These are phyloP conservation scores for Chaetodon trifascialis DNA, from an alignment of 2,113 vertebrate genomes.

Conservation along the genomic window DNA sequence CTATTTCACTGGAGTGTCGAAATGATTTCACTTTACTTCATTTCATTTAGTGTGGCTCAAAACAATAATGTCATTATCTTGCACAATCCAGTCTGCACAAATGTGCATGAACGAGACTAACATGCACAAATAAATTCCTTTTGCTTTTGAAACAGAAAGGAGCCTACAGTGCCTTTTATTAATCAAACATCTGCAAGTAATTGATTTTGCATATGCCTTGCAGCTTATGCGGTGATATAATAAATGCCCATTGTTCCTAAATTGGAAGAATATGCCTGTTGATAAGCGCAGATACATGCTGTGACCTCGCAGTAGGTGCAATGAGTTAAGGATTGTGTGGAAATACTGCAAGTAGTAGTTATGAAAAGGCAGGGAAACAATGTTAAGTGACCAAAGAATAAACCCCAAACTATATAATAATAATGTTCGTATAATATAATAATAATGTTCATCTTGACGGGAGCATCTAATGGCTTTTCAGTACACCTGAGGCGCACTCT, in stretches of 20 bases:
- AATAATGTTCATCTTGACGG: constrained; percentile 12
- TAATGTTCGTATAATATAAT: background rate
- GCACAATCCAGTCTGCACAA: constrained; percentile 1
- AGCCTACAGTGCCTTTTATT: background rate
- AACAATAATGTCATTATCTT: background rate
- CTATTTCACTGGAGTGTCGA: background rate
- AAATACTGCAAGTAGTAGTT: background rate
- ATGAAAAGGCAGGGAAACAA: background rate
- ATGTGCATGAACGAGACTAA: background rate
- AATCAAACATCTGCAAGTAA: constrained; percentile 25
- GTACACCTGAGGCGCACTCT: constrained; percentile 27
- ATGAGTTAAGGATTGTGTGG: background rate
- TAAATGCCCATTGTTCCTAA: constrained; percentile 5
- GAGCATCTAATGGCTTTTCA: constrained; percentile 13
- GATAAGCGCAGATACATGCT: background rate
- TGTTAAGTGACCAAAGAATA: background rate
- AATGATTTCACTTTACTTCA: background rate
- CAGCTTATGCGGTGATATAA: background rate
- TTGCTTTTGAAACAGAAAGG: constrained; percentile 1
- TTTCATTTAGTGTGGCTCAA: background rate
- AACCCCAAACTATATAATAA: constrained; percentile 1
- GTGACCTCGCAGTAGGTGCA: background rate
- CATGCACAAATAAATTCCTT: background rate
- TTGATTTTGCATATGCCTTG: constrained; percentile 1
- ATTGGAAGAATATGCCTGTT: background rate